A percentile compares a stretch with the other conserved stretches of the same genome.
phyloP scores from a whole-genome alignment of 2,797 vertebrate genomes.

The Chromobotia macracanthus region DNA sequence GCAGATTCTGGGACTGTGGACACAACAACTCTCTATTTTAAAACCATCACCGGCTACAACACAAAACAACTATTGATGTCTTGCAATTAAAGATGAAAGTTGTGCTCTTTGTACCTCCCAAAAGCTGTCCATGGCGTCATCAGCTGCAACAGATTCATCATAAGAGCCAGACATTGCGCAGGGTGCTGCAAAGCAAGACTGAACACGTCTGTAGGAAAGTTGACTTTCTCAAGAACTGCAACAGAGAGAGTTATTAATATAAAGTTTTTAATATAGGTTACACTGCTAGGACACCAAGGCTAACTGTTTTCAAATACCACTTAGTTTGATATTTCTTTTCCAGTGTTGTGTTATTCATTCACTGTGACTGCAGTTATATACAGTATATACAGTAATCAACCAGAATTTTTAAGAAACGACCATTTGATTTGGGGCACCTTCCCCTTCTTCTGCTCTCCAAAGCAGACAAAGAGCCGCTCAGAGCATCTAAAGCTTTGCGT shows the following conservation, averaged over 20 bases:
- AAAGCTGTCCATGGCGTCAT: conserved; percentile 97
- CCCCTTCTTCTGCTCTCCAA: too few species aligned
- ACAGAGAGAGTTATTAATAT: neutral
- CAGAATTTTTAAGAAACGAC: too few species aligned
- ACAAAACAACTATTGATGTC: conserved; percentile 42
- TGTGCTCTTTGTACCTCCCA: conserved; percentile 88
- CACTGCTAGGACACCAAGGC: too few species aligned
- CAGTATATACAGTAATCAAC: too few species aligned
- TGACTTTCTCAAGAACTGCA: conserved; percentile 83
- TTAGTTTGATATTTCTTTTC: too few species aligned
- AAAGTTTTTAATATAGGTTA: too few species aligned
- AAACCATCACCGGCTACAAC: conserved; percentile 36
- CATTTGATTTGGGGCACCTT: too few species aligned
- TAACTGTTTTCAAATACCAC: too few species aligned
- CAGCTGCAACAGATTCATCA: conserved; percentile 84
- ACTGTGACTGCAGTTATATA: too few species aligned
- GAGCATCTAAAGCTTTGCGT: too few species aligned
- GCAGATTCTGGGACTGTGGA: conserved; percentile 44
- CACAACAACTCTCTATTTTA: conserved; percentile 55
- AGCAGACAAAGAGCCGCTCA: too few species aligned
- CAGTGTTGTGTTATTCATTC: too few species aligned
- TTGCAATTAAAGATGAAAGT: conserved; percentile 30
- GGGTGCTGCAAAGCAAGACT: conserved; percentile 69
- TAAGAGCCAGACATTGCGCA: conserved; percentile 94
- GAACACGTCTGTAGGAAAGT: conserved; percentile 73